Conservation (phyloP, 2,113 vertebrate genomes). For the Phalacrocorax pelagicus region DNA sequence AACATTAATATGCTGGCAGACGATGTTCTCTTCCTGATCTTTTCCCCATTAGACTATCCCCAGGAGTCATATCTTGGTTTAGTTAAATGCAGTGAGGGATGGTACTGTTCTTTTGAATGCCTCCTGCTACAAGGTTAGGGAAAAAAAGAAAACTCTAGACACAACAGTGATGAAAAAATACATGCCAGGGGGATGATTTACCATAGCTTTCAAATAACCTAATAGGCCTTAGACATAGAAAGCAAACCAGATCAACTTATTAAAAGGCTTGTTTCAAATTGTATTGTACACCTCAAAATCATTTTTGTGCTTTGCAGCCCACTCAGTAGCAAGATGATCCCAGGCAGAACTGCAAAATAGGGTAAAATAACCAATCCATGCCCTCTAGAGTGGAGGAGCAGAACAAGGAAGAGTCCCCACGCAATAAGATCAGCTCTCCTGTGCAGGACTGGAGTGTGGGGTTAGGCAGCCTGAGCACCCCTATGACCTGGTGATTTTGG, state of each 20-base stretch:
- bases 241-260: not conserved
- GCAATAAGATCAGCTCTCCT: not conserved
- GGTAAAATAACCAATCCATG: not conserved
- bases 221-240: not conserved
- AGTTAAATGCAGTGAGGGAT: not conserved
- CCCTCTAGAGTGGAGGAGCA: not conserved
- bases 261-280: not conserved
- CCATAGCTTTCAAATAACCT: not conserved
- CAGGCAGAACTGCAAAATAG: not conserved
- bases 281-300: not conserved
- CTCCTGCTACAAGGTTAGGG: slow-evolving; percentile 10
- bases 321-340: not conserved
- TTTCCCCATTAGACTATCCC: slow-evolving; percentile 9
- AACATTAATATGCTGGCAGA: slow-evolving; percentile 34
- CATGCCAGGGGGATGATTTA: not conserved
- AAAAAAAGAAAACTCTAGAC: not conserved
- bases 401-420: not conserved
- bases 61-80: not conserved
- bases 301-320: not conserved
- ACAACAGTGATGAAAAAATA: not conserved
- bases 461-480: not conserved
- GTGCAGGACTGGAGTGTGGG: not conserved
- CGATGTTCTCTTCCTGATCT: slow-evolving; percentile 23
- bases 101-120: not conserved
- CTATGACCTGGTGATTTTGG: not conserved